These are phyloP conservation scores for Pterostichus madidus DNA, from an alignment of 2,888 invertebrate genomes.

Conservation along the genomic window DNA sequence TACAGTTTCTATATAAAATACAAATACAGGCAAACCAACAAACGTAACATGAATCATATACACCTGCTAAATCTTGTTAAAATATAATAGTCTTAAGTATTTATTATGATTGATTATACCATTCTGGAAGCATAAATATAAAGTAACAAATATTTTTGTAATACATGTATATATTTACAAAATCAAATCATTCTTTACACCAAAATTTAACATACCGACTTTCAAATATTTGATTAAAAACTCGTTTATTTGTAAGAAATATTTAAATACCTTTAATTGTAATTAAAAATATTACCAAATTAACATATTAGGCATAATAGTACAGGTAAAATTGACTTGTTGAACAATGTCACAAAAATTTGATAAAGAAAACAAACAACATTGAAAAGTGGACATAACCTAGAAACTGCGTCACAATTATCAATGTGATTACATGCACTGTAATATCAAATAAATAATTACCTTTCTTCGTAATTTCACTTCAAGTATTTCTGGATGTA, in stretches of 20 bases:
- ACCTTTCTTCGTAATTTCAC: constrained; percentile 73
- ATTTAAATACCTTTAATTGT: constrained; percentile 6
- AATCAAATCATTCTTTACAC: background rate
- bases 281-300: background rate
- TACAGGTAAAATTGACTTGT: constrained; percentile 9
- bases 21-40: background rate
- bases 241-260: background rate
- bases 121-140: background rate
- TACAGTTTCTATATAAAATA: constrained; percentile 10
- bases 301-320: background rate
- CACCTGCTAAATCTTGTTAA: constrained; percentile 31
- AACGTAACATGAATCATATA: background rate
- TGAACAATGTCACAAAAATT: constrained; percentile 47
- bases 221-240: too few species aligned
- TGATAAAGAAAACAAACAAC: constrained; percentile 43
- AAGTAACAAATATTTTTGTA: background rate
- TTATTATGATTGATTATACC: background rate
- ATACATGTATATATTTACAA: background rate
- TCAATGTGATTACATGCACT: background rate
- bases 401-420: constrained; percentile 31
- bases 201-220: too few species aligned
- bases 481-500: constrained; percentile 73
- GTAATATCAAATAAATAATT: constrained; percentile 31
- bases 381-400: constrained; percentile 51
- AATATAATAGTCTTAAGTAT: constrained; percentile 16